These are phyloP conservation scores for Ophraella communa DNA, from an alignment of 2,888 invertebrate genomes.

Conservation along the genomic window DNA sequence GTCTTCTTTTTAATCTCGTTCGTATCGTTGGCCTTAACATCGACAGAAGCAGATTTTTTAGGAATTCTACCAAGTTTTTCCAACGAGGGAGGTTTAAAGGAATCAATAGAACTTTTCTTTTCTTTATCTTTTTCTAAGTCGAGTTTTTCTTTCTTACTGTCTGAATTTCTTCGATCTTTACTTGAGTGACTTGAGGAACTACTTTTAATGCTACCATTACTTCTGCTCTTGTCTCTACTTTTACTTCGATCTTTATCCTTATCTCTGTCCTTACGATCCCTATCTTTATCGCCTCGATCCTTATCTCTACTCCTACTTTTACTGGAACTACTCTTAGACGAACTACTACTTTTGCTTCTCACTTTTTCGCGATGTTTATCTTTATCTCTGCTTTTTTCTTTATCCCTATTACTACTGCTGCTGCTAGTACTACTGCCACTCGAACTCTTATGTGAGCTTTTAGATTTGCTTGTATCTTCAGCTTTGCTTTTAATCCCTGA, in stretches of 20 bases:
- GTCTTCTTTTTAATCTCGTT: constrained; percentile 63
- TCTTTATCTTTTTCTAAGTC: constrained; percentile 75
- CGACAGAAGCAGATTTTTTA: constrained; percentile 63
- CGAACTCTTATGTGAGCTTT: constrained; percentile 29
- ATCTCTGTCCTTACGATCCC: constrained; percentile 42
- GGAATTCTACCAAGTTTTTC: constrained; percentile 82
- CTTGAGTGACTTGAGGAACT: constrained; percentile 24
- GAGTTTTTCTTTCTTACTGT: constrained; percentile 55
- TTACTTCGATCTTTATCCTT: constrained; percentile 40
- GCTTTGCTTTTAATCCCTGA: constrained; percentile 24
- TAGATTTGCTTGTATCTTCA: constrained; percentile 30
- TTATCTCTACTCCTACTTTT: constrained; percentile 53
- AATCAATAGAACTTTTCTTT: constrained; percentile 55
- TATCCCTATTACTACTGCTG: constrained; percentile 37
- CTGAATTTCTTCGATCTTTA: constrained; percentile 55
- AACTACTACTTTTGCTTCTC: constrained; percentile 21
- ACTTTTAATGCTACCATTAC: constrained; percentile 39
- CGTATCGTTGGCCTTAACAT: constrained; percentile 58
- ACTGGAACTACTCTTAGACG: constrained; percentile 39
- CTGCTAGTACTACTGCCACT: constrained; percentile 44
- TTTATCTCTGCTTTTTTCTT: constrained; percentile 38
- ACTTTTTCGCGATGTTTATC: constrained; percentile 48
- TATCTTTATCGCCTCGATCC: constrained; percentile 50
- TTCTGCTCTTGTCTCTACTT: constrained; percentile 46
- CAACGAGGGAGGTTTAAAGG: constrained; percentile 68